Evolutionary conservation across 2,113 vertebrate genomes (phyloP), one percentile per base, ranked within the genome.

Genomic region (Sorex araneus): DNA sequence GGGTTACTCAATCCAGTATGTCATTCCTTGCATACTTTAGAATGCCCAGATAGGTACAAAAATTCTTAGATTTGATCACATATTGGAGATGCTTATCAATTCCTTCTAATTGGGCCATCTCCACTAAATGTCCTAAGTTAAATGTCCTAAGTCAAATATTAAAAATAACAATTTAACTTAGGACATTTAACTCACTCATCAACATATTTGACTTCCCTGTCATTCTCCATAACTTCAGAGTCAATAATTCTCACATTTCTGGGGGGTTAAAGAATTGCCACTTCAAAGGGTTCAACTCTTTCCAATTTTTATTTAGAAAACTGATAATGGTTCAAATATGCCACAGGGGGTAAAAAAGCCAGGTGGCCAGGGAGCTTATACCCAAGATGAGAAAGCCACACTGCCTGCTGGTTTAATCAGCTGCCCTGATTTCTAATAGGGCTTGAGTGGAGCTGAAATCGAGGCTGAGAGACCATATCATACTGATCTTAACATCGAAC

Each of bases 221-320:
- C 91, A 67, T 79, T 84, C 90, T 75, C 60, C 69, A 77, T 78
- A 81, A 83, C 84, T 75, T 77, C 64, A 92, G 86, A 75, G 73
- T 40, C 80, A 57, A 88, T 75, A 64, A 47, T 67, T 74, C 86
- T 87, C 88, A 77, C 23, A 30, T 92, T 93, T 71, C 95, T 71
- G 92, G 88, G 77, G 77, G 87, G 84, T 91, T 92, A 95, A 94
- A 96, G 91, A 96, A 94, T 87, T 91, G 64, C 87, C 80, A 76
- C 95, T 96, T 96, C 91, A 95, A 91, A 96, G 91, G 66, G 81
- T 78, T 95, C 91, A 82, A 83, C 70, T 95, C 75, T 95, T 89
- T 66, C 75, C 89, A 69, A 87, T 95, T 96, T 96, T 96, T 97
- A 93, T 95, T 96, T 95, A 95, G 94, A 95, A 95, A 96, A 96